Conservation (phyloP, 2,797 vertebrate species). For the Acridotheres tristis region DNA sequence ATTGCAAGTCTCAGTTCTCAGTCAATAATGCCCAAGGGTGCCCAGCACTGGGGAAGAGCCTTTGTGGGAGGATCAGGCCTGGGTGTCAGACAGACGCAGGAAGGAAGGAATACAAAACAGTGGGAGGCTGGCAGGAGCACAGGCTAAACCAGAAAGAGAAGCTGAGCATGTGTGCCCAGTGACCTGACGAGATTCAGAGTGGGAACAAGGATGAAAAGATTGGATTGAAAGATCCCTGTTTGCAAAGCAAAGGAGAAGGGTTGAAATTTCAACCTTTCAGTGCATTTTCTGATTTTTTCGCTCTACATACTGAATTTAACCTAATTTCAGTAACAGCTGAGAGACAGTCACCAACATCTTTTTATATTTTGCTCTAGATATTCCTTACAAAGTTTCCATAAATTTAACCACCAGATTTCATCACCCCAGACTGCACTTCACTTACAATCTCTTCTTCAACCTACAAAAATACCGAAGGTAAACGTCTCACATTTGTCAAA, state of each 20-base stretch:
- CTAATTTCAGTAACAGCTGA: neutral
- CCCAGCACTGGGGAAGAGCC: neutral
- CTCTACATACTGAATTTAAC: neutral
- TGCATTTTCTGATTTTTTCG: rapidly evolving
- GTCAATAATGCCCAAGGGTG: neutral
- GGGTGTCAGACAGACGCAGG: neutral
- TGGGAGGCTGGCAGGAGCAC: slow-evolving; percentile 18
- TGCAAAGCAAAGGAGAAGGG: neutral
- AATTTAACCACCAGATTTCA: neutral
- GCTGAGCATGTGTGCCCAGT: neutral
- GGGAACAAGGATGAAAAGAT: neutral
- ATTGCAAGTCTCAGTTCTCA: neutral
- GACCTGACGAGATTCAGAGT: neutral
- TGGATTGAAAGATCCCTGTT: neutral
- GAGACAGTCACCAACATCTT: neutral
- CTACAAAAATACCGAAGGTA: neutral
- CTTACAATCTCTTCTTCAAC: neutral
- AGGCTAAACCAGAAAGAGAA: slow-evolving; percentile 39
- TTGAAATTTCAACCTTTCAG: neutral
- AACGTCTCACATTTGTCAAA: neutral
- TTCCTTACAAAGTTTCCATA: neutral
- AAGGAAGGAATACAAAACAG: neutral
- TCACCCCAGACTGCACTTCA: neutral
- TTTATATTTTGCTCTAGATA: neutral
- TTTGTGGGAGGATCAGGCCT: neutral